Percentiles rank a stretch among this genome's conserved stretches.
Evolutionary conservation across 1,140 invertebrate genomes (phyloP).

Genomic region (Panagrolaimus sp.): DNA sequence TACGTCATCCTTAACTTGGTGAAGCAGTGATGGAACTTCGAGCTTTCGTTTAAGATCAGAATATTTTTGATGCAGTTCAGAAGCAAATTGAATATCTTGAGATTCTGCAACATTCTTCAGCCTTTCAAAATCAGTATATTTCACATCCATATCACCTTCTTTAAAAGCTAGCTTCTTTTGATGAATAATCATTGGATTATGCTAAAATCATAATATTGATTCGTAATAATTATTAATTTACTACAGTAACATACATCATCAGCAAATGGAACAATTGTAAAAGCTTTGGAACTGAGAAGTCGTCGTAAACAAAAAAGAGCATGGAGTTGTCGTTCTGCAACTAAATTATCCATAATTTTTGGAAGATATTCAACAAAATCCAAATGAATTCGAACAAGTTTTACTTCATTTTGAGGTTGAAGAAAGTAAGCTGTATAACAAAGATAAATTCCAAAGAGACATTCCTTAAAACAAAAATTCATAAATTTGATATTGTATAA

Average conservation of each 20-base stretch:
- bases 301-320: conserved; percentile 1
- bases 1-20: neutral
- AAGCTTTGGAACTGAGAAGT: conserved; percentile 1
- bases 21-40: neutral
- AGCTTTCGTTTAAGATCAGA: conserved; percentile 1
- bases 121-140: neutral
- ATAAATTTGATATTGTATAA: neutral
- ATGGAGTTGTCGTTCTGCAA: neutral
- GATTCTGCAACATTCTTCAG: neutral
- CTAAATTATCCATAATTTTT: conserved; percentile 1
- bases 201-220: neutral
- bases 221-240: neutral
- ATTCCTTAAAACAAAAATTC: neutral
- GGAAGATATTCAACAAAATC: neutral
- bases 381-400: neutral
- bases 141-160: neutral
- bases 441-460: conserved; percentile 1
- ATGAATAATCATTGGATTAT: neutral
- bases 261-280: neutral
- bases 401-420: conserved; percentile 3
- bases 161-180: neutral
- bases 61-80: neutral
- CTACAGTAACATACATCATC: neutral
- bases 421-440: conserved; percentile 3
- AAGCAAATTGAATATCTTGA: neutral